Conservation (phyloP, 1,140 invertebrate genomes). For the Sitophilus oryzae region DNA sequence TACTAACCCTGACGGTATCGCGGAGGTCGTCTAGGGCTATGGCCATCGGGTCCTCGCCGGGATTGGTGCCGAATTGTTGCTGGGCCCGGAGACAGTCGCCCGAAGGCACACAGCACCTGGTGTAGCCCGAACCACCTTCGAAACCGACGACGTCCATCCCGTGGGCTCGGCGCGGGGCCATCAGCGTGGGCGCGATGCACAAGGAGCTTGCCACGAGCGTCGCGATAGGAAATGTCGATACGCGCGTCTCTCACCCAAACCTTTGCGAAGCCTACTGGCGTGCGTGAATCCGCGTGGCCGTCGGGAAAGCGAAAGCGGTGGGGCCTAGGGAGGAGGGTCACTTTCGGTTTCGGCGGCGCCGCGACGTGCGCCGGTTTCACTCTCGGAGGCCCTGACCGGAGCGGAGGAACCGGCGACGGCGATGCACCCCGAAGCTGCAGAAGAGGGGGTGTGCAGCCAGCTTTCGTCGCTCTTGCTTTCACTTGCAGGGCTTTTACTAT, state of each 20-base stretch:
- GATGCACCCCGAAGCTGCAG: conserved; percentile 4
- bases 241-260: conserved; percentile 3
- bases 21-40: conserved; percentile 69
- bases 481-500: no score
- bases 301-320: conserved; percentile 21
- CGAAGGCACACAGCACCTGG: conserved; percentile 74
- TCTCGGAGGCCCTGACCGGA: conserved; percentile 25
- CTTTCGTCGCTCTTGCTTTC: no score
- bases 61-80: conserved; percentile 36
- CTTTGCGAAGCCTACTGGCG: conserved; percentile 38
- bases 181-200: conserved; percentile 18
- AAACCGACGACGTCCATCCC: conserved; percentile 22
- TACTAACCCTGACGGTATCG: conserved; percentile 61
- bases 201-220: conserved; percentile 19
- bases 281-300: conserved; percentile 21
- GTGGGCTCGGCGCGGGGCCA: conserved; percentile 27
- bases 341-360: conserved; percentile 41
- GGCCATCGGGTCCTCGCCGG: conserved; percentile 49
- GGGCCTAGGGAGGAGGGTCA: conserved; percentile 45
- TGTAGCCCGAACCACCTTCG: conserved; percentile 43
- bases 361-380: conserved; percentile 23
- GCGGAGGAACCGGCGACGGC: conserved; percentile 13
- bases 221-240: not conserved
- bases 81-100: conserved; percentile 67
- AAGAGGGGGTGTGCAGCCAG: not conserved